Percentiles rank a stretch among this genome's conserved stretches.
These are phyloP conservation scores for Pituophis catenifer DNA, from an alignment of 2,113 vertebrate genomes.

Conservation along the genomic window DNA sequence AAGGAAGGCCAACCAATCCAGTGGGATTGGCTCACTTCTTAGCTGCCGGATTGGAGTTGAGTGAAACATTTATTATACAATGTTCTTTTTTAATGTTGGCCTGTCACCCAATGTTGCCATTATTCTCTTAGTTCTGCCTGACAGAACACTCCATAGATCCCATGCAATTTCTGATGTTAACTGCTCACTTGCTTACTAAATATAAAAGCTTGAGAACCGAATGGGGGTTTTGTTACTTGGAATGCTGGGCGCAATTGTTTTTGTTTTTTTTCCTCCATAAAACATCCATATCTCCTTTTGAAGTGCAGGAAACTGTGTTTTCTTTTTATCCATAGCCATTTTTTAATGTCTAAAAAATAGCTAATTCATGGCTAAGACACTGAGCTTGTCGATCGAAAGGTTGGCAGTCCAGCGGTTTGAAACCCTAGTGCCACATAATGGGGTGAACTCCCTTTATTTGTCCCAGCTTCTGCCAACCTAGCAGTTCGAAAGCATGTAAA, in stretches of 20 bases:
- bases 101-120: not conserved
- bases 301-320: not conserved
- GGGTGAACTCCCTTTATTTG: no score
- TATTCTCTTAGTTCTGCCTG: not conserved
- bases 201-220: not conserved
- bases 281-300: not conserved
- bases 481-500: no score
- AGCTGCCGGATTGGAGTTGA: not conserved
- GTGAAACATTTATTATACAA: not conserved
- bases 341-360: not conserved
- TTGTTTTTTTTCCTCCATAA: not conserved
- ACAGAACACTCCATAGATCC: not conserved
- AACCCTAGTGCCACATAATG: no score
- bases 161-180: not conserved
- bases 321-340: not conserved
- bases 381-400: no score
- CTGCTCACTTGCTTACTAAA: not conserved
- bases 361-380: not conserved
- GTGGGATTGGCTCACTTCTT: not conserved
- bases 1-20: not conserved
- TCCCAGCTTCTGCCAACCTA: no score
- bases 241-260: not conserved
- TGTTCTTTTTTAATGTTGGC: not conserved
- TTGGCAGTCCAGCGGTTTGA: no score
- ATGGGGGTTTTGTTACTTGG: not conserved